Percentiles rank a stretch among this genome's conserved stretches.
Evolutionary conservation across 2,888 invertebrate species (phyloP).

Genomic region (Pristionchus arcanus): DNA sequence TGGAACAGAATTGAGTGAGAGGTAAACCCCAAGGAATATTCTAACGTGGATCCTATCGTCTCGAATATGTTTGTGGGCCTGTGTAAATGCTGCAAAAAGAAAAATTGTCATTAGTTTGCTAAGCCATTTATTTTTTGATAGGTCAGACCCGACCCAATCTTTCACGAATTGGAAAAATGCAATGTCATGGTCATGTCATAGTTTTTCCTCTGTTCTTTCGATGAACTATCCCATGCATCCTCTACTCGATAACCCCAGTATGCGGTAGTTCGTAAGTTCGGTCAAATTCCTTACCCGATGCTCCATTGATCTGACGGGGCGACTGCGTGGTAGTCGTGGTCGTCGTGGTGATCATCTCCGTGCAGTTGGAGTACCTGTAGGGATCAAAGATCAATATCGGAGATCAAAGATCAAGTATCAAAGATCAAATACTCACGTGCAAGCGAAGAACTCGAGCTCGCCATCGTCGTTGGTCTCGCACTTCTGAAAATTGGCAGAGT

Average conservation of each 20-base stretch:
- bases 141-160: too few relatives aligned
- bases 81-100: too few relatives aligned
- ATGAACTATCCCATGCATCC: too few relatives aligned
- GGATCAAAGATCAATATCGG: not conserved
- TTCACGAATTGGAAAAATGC: too few relatives aligned
- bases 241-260: too few relatives aligned
- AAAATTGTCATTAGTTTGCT: too few relatives aligned
- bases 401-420: not conserved
- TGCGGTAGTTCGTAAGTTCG: not conserved
- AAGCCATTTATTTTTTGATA: too few relatives aligned
- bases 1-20: not conserved
- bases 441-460: not conserved
- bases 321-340: slow-evolving; percentile 47
- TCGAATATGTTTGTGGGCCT: too few relatives aligned
- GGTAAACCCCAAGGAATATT: not conserved
- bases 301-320: not conserved
- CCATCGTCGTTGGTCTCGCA: slow-evolving; percentile 2
- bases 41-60: not conserved
- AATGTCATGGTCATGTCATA: too few relatives aligned
- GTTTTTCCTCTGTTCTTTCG: too few relatives aligned
- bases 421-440: not conserved
- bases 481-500: not conserved
- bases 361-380: slow-evolving; percentile 43
- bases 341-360: slow-evolving; percentile 49
- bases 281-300: not conserved